phyloP scores from a whole-genome alignment of 2,888 invertebrate species.

The Steromphala cineraria region DNA sequence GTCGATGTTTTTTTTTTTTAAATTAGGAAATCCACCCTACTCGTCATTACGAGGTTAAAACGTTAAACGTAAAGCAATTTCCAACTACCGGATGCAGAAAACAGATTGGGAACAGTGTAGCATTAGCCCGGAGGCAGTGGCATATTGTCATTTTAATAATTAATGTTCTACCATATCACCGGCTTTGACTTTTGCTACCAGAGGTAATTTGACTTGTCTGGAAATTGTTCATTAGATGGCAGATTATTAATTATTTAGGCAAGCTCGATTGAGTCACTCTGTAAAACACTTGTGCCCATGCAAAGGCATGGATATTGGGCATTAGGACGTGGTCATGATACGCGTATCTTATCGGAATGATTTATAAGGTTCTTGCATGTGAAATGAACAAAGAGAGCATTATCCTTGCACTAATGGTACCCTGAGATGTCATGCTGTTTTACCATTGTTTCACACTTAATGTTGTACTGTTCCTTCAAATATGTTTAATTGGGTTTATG shows the following conservation, averaged over 20 bases:
- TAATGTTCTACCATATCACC: not conserved
- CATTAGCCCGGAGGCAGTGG: not conserved
- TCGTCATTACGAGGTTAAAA: too few species aligned
- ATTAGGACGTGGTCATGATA: not conserved
- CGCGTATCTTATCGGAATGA: not conserved
- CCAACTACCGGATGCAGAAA: not conserved
- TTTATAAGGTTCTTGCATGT: not conserved
- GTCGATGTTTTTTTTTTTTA: too few species aligned
- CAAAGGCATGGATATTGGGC: not conserved
- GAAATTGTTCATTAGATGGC: not conserved
- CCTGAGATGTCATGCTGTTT: too few species aligned
- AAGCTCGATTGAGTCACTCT: not conserved
- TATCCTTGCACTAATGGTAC: too few species aligned
- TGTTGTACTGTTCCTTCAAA: too few species aligned
- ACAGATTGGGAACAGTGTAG: not conserved
- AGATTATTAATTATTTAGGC: not conserved
- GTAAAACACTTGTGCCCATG: not conserved
- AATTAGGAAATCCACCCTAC: too few species aligned
- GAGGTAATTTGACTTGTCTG: constrained; percentile 1
- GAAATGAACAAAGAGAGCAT: not conserved
- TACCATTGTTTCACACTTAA: too few species aligned
- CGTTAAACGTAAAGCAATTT: too few species aligned
- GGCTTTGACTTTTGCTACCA: constrained; percentile 2
- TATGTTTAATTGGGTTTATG: too few species aligned
- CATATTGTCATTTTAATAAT: not conserved